Percentiles rank a stretch among this genome's conserved stretches.
Evolutionary conservation across 2,797 vertebrate genomes (phyloP).

Genomic region (Tenualosa ilisha): DNA sequence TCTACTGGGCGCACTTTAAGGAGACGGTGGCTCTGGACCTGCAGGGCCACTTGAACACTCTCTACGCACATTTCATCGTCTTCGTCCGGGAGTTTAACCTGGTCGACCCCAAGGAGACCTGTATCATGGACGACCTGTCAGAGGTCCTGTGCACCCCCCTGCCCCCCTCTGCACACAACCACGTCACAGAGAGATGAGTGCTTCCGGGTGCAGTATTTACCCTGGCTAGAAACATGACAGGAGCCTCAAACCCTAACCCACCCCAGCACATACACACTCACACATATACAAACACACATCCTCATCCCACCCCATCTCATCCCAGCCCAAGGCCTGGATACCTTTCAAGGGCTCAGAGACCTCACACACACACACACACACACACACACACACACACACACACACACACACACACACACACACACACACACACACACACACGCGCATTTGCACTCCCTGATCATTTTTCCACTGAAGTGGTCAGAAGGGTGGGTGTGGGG

Average conservation of each 20-base stretch:
- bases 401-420: constrained; percentile 48
- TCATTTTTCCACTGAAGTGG: constrained; percentile 49
- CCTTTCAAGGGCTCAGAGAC: constrained; percentile 67
- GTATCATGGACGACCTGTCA: constrained; percentile 97
- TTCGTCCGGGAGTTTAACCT: constrained; percentile 98
- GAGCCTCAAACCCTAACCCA: constrained; percentile 25
- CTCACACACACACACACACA: constrained; percentile 57
- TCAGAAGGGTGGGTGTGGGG: not conserved
- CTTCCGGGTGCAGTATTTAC: constrained; percentile 44
- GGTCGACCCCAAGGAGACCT: constrained; percentile 97
- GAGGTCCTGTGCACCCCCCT: constrained; percentile 89
- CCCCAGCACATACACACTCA: not conserved
- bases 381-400: not conserved
- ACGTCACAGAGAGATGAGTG: constrained; percentile 97
- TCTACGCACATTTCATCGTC: constrained; percentile 97
- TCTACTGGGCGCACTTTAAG: constrained; percentile 99
- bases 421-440: not conserved
- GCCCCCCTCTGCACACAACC: constrained; percentile 89
- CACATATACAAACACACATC: not conserved
- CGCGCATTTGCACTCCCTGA: constrained; percentile 46
- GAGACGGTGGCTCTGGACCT: constrained; percentile 95
- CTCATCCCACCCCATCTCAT: not conserved
- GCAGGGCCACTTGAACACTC: constrained; percentile 97
- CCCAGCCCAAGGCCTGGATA: constrained; percentile 42
- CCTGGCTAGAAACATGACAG: constrained; percentile 59